Percentiles rank a stretch among this genome's conserved stretches.
These are phyloP conservation scores for Peromyscus melanophrys DNA, from an alignment of 2,797 vertebrate genomes.

Conservation along the genomic window DNA sequence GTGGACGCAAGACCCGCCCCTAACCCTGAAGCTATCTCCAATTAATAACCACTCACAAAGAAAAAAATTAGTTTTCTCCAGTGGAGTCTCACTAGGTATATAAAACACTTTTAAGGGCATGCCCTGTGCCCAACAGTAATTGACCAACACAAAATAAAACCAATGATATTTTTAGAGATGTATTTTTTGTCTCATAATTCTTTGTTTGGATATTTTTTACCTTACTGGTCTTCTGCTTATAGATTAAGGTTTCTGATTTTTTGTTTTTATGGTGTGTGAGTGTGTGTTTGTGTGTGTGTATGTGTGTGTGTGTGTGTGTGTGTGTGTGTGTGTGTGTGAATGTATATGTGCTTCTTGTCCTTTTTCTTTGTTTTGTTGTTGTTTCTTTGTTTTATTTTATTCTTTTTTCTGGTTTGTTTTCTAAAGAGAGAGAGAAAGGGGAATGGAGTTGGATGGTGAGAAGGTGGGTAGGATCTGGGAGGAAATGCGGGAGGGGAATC, in stretches of 20 bases:
- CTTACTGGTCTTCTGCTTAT: not conserved
- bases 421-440: not conserved
- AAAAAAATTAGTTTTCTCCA: not conserved
- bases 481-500: not conserved
- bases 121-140: not conserved
- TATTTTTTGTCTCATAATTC: not conserved
- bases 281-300: not conserved
- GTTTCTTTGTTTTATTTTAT: not conserved
- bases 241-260: not conserved
- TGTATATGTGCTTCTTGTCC: not conserved
- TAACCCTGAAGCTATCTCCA: not conserved
- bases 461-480: not conserved
- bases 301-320: not conserved
- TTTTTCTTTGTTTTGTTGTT: not conserved
- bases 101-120: not conserved
- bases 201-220: not conserved
- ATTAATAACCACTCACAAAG: not conserved
- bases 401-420: not conserved
- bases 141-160: not conserved
- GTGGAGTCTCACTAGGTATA: not conserved
- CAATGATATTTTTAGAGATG: not conserved
- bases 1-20: not conserved
- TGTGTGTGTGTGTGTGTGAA: not conserved
- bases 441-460: not conserved
- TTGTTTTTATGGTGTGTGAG: not conserved